Conservation (phyloP, 2,797 vertebrate genomes). For the Mergus octosetaceus region DNA sequence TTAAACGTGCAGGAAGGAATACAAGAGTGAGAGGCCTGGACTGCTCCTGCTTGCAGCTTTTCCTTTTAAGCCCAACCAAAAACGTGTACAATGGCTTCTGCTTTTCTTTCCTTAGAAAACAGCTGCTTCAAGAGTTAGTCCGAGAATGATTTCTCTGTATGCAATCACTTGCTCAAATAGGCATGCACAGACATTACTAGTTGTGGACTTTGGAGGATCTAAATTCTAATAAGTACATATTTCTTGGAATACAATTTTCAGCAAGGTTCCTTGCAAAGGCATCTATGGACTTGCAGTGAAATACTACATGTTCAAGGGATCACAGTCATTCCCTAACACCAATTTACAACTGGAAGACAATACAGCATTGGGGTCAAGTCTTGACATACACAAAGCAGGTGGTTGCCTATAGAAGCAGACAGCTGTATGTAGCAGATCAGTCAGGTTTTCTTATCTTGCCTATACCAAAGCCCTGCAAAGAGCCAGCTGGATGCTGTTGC, state of each 20-base stretch:
- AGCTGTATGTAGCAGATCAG: rapidly evolving
- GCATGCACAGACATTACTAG: not conserved
- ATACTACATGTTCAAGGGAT: not conserved
- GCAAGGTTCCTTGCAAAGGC: not conserved
- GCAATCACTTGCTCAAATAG: not conserved
- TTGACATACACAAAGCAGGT: not conserved
- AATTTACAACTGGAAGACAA: not conserved
- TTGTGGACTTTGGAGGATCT: rapidly evolving
- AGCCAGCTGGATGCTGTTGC: not conserved
- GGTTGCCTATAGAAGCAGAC: not conserved
- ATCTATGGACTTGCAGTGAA: not conserved
- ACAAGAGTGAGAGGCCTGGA: not conserved
- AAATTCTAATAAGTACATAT: not conserved
- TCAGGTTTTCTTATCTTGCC: not conserved
- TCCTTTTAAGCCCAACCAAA: not conserved
- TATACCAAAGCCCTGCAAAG: not conserved
- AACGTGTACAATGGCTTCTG: not conserved
- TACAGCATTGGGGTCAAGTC: not conserved
- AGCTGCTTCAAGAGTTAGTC: not conserved
- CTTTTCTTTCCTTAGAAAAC: not conserved
- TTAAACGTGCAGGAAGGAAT: not conserved
- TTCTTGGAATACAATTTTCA: not conserved
- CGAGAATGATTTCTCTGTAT: not conserved
- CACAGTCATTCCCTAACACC: not conserved
- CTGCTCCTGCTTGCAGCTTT: not conserved